Conservation (phyloP, 37 sponge, comb jelly and placozoan species). For the Aplysina aerophoba region DNA sequence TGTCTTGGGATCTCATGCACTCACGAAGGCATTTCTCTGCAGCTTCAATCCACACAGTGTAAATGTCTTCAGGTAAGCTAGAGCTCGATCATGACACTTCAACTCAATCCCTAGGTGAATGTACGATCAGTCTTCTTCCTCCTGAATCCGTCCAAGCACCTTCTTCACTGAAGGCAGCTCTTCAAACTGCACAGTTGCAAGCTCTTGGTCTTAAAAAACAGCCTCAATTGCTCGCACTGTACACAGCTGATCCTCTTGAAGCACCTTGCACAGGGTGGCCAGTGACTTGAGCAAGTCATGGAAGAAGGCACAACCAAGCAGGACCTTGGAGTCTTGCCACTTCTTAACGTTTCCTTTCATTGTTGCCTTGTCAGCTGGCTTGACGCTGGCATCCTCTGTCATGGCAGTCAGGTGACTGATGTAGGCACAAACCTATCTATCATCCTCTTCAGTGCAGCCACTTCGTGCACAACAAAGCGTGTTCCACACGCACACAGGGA, state of each 20-base stretch:
- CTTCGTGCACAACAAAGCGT: slow-evolving; percentile 70
- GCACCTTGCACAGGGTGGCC: slow-evolving; percentile 50
- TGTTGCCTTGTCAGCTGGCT: slow-evolving; percentile 56
- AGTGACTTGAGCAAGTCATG: slow-evolving; percentile 68
- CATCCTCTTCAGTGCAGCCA: slow-evolving; percentile 53
- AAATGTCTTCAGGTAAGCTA: slow-evolving; percentile 17
- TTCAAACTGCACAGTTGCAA: slow-evolving; percentile 43
- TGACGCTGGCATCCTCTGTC: slow-evolving; percentile 49
- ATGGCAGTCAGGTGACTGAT: slow-evolving; percentile 59
- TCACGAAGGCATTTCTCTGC: slow-evolving; percentile 44
- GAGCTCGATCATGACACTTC: slow-evolving; percentile 4
- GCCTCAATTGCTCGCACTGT: slow-evolving; percentile 67
- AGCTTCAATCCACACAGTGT: slow-evolving; percentile 22
- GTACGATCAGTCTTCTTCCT: not conserved
- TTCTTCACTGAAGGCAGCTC: slow-evolving; percentile 66
- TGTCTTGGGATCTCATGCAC: slow-evolving; percentile 47
- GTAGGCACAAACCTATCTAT: slow-evolving; percentile 66
- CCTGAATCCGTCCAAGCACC: slow-evolving; percentile 42
- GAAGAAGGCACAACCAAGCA: slow-evolving; percentile 77
- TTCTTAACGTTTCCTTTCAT: slow-evolving; percentile 58
- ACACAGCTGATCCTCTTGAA: slow-evolving; percentile 67
- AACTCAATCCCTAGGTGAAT: slow-evolving; percentile 50
- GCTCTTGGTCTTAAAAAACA: slow-evolving; percentile 47
- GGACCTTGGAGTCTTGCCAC: slow-evolving; percentile 56
- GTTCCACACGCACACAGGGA: slow-evolving; percentile 73